phyloP scores from a whole-genome alignment of 2,113 vertebrate species.

The Brachypodius melanocephalos region DNA sequence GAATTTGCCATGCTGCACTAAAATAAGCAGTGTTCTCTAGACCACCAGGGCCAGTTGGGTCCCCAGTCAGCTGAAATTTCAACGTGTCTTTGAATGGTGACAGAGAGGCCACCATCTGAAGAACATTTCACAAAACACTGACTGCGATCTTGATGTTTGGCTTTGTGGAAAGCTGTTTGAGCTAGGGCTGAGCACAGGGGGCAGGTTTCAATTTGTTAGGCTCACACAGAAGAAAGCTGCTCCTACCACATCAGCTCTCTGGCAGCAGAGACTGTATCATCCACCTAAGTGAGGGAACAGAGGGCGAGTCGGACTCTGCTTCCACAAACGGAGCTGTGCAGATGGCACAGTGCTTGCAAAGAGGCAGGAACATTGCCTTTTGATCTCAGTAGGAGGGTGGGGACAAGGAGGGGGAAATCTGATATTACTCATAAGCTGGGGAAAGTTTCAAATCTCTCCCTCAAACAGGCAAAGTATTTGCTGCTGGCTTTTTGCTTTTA shows the following conservation, averaged over 20 bases:
- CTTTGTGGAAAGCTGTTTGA: slow-evolving; percentile 1
- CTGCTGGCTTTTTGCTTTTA: slow-evolving; percentile 34
- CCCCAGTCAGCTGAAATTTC: background rate
- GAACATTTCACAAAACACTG: background rate
- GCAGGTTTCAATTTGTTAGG: slow-evolving; percentile 14
- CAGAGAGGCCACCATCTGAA: background rate
- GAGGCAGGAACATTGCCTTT: slow-evolving; percentile 62
- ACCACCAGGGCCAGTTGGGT: background rate
- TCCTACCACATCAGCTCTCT: slow-evolving; percentile 23
- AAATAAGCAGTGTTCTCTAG: background rate
- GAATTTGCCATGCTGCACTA: background rate
- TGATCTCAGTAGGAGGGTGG: slow-evolving; percentile 65
- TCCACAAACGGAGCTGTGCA: slow-evolving; percentile 52
- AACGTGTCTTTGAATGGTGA: accelerated
- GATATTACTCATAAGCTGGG: slow-evolving; percentile 32
- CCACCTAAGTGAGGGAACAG: slow-evolving; percentile 38
- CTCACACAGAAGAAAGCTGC: background rate
- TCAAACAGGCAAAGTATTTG: slow-evolving; percentile 24
- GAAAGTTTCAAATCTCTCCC: slow-evolving; percentile 50
- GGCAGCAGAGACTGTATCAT: slow-evolving; percentile 5
- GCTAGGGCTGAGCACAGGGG: background rate
- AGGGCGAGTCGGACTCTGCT: slow-evolving; percentile 33
- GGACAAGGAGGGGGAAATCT: slow-evolving; percentile 51
- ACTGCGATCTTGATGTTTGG: background rate
- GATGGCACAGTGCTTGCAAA: slow-evolving; percentile 58